Percentiles rank a stretch among this genome's conserved stretches.
These are phyloP conservation scores for Dasypus novemcinctus DNA, from an alignment of 2,113 vertebrate genomes.

Conservation along the genomic window DNA sequence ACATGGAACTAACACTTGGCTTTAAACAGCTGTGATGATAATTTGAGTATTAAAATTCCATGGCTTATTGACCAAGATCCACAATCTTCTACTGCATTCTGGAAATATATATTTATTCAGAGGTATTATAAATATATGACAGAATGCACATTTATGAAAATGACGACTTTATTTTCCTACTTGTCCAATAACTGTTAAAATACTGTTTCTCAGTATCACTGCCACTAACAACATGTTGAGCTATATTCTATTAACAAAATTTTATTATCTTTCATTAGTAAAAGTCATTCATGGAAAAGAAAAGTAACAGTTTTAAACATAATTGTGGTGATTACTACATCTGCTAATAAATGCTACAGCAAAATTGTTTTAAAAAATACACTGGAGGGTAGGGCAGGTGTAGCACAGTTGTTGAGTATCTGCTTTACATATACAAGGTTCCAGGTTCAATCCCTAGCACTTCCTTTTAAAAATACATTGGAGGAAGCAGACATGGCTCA, in stretches of 20 bases:
- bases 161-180: conserved; percentile 76
- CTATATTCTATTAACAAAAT: conserved; percentile 80
- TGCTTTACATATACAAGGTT: no score
- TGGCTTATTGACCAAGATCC: not conserved
- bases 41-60: not conserved
- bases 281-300: not conserved
- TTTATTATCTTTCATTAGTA: conserved; percentile 20
- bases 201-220: conserved; percentile 71
- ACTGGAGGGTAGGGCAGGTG: no score
- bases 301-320: not conserved
- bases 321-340: not conserved
- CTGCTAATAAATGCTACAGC: not conserved
- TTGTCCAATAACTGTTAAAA: conserved; percentile 50
- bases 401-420: no score
- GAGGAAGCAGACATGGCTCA: no score
- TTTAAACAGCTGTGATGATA: not conserved
- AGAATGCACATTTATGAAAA: conserved; percentile 33
- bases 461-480: no score
- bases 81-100: not conserved
- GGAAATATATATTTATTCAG: not conserved
- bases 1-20: not conserved
- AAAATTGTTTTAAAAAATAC: not conserved
- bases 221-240: conserved; percentile 75
- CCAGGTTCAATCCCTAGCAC: no score
- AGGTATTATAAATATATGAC: conserved; percentile 15